Evolutionary conservation across 2,797 vertebrate genomes (phyloP).

Genomic region (Pachyuromys duprasi): DNA sequence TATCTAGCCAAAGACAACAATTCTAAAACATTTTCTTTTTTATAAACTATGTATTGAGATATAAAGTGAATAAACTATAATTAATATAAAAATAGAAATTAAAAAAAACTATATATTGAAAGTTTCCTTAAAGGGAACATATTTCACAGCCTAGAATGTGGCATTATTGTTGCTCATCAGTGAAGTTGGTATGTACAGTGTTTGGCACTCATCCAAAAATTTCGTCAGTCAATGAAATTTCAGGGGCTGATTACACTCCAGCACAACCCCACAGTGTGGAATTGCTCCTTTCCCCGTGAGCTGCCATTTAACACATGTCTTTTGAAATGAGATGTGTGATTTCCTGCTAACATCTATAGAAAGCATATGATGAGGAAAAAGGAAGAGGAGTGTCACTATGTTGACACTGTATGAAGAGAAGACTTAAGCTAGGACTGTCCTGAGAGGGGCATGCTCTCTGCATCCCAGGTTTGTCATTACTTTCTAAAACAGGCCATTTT

Average conservation of each 20-base stretch:
- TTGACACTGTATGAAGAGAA: slow-evolving; percentile 65
- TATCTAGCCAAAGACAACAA: slow-evolving; percentile 48
- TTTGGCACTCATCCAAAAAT: not conserved
- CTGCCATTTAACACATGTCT: slow-evolving; percentile 63
- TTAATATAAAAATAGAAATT: not conserved
- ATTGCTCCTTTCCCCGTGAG: slow-evolving; percentile 57
- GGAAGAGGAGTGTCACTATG: not conserved
- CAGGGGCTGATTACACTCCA: not conserved
- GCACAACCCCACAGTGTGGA: not conserved
- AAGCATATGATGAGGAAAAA: not conserved
- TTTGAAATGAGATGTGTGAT: slow-evolving; percentile 69
- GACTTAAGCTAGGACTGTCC: slow-evolving; percentile 62
- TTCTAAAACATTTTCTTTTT: slow-evolving; percentile 37
- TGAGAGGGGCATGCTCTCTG: not conserved
- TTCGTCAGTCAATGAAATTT: not conserved
- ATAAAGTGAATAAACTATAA: too few relatives aligned
- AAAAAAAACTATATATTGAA: slow-evolving; percentile 16
- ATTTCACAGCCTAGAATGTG: slow-evolving; percentile 51
- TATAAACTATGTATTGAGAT: too few relatives aligned
- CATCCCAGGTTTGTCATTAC: not conserved
- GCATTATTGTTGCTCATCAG: not conserved
- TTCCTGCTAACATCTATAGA: slow-evolving; percentile 61
- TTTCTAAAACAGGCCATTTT: slow-evolving; percentile 52
- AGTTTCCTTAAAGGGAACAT: slow-evolving; percentile 60
- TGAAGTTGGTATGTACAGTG: slow-evolving; percentile 24